These are phyloP conservation scores for Rhagoletis zephyria DNA, from an alignment of 1,140 invertebrate genomes.

Conservation along the genomic window DNA sequence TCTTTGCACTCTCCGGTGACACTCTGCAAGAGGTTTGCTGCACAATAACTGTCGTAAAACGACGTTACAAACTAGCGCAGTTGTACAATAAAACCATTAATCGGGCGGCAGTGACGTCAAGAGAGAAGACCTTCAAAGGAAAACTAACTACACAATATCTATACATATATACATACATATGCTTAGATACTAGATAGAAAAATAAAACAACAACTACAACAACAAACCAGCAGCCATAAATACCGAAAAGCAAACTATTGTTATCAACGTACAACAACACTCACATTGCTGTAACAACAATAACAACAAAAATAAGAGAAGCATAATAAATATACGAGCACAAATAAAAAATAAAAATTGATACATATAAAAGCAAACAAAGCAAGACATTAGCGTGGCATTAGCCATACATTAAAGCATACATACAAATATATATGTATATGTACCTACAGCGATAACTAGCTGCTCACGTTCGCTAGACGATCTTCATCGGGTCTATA, in stretches of 20 bases:
- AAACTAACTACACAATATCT: background rate
- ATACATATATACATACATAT: background rate
- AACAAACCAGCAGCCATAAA: background rate
- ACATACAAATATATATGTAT: background rate
- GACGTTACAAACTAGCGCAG: constrained; percentile 48
- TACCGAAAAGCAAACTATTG: constrained; percentile 30
- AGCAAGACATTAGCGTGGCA: background rate
- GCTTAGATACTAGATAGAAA: background rate
- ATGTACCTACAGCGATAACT: background rate
- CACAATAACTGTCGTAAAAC: constrained; percentile 33
- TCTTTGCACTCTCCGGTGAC: background rate
- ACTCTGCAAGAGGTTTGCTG: background rate
- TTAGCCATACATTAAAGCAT: background rate
- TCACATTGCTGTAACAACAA: background rate
- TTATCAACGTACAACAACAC: background rate
- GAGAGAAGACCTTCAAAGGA: constrained; percentile 22
- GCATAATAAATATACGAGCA: background rate
- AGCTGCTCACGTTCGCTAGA: background rate
- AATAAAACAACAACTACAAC: background rate
- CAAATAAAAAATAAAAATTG: background rate
- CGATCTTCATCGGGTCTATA: constrained; percentile 34
- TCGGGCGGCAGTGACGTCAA: constrained; percentile 22
- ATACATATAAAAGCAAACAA: constrained; percentile 15
- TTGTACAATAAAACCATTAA: constrained; percentile 12
- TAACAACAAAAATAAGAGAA: background rate